A percentile compares a stretch with the other conserved stretches of the same genome.
These are phyloP conservation scores for Gonocerus acuteangulatus DNA, from an alignment of 2,888 invertebrate species.

Conservation along the genomic window DNA sequence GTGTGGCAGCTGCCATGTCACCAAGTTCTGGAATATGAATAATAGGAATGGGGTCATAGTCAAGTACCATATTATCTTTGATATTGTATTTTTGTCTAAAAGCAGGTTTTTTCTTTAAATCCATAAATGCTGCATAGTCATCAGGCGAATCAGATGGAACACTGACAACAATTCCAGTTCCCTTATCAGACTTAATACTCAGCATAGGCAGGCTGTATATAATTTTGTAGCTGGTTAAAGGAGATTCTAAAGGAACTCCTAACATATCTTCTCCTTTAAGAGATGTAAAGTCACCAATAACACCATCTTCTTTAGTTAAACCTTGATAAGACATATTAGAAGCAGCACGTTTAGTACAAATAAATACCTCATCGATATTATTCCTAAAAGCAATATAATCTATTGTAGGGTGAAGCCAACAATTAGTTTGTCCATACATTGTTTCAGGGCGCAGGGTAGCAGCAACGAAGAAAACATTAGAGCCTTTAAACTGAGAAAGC, in stretches of 20 bases:
- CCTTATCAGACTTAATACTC: slow-evolving; percentile 95
- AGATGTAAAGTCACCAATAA: slow-evolving; percentile 50
- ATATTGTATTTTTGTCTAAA: slow-evolving; percentile 89
- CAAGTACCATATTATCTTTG: slow-evolving; percentile 68
- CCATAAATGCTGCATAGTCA: slow-evolving; percentile 90
- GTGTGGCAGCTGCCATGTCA: slow-evolving; percentile 69
- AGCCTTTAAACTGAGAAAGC: slow-evolving; percentile 35
- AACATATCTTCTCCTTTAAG: slow-evolving; percentile 69
- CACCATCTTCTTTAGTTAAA: slow-evolving; percentile 72
- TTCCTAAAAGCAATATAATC: slow-evolving; percentile 81
- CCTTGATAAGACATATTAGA: slow-evolving; percentile 94
- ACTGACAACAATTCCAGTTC: slow-evolving; percentile 95
- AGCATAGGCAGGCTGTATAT: slow-evolving; percentile 96
- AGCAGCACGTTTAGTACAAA: slow-evolving; percentile 82
- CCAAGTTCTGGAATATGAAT: slow-evolving; percentile 88
- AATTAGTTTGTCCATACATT: slow-evolving; percentile 99
- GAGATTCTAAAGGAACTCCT: slow-evolving; percentile 76
- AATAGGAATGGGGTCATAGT: slow-evolving; percentile 67
- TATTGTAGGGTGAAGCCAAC: slow-evolving; percentile 94
- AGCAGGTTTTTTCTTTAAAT: slow-evolving; percentile 86
- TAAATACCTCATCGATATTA: slow-evolving; percentile 65
- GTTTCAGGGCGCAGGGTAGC: slow-evolving; percentile 98
- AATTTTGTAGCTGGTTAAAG: slow-evolving; percentile 69
- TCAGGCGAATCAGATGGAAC: slow-evolving; percentile 99
- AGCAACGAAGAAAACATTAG: slow-evolving; percentile 76